Evolutionary conservation across 2,797 vertebrate species (phyloP).

Genomic region (Sebastes taczanowskii): DNA sequence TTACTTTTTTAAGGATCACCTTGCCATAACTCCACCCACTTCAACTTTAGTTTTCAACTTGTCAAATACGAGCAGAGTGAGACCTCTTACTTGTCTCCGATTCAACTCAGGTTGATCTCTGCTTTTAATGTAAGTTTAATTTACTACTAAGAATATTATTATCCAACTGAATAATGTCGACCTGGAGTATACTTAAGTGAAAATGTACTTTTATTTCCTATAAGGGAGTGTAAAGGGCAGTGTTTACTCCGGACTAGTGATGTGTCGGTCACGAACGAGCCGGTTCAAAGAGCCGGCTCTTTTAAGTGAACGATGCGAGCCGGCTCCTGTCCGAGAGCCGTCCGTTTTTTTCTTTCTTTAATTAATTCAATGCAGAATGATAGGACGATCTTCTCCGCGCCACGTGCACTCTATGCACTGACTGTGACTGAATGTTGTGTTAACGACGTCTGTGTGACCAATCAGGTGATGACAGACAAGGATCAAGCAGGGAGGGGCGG

Average conservation of each 20-base stretch:
- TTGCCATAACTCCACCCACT: not conserved
- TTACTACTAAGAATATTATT: not conserved
- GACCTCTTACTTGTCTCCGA: not conserved
- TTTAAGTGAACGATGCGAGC: too few species aligned
- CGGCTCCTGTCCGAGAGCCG: too few species aligned
- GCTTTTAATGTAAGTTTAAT: not conserved
- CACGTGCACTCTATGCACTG: too few species aligned
- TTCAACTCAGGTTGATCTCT: not conserved
- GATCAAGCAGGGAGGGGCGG: too few species aligned
- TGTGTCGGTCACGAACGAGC: accelerated
- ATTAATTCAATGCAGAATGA: too few species aligned
- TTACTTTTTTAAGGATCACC: not conserved
- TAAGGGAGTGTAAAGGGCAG: too few species aligned
- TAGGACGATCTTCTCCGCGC: too few species aligned
- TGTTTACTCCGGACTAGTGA: not conserved
- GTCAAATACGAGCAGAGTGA: conserved; percentile 22
- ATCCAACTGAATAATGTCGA: accelerated
- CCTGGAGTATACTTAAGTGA: accelerated
- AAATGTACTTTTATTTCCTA: not conserved
- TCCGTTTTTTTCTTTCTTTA: too few species aligned
- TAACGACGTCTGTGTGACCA: too few species aligned
- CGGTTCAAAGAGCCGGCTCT: too few species aligned
- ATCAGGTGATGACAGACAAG: too few species aligned
- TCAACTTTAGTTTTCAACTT: not conserved
- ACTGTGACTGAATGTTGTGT: too few species aligned